Base-by-base conservation (phyloP, 2,888 invertebrate species). In the Trissonchulus sp. region DNA sequence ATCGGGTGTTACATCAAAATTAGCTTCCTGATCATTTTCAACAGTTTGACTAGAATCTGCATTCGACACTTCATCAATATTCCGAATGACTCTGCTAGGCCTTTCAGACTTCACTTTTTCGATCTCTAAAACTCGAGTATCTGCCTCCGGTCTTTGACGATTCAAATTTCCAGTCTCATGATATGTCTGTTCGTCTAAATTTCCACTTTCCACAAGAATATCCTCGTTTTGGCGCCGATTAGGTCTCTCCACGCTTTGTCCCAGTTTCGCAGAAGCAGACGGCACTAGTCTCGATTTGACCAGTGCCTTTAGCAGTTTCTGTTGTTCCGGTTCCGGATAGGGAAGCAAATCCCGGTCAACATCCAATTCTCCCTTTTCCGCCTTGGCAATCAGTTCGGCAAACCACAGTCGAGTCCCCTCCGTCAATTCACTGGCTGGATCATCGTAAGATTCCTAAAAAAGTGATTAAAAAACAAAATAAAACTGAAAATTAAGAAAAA, bases 341-440 rank as follows among this genome's bases (percentile, higher is more conserved):
- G 71, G 71, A 8, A 69, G 28, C 8, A 69, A n/a, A 34, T 69
- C 71, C n/a, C 71, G 34, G 8, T 36, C n/a, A 31, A 69, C 71
- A 69, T 36, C 35, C 31, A 69, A 35, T 15, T 36, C 31, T 2
- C 71, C 71, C 3, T 30, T 31, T 35, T 69, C 37, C 3, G 71
- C 71, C 34, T 34, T 23, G n/a, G 3, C 35, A 69, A 69, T n/a
- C 34, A 37, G 34, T 28, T 69, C 35, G 28, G 35, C 71, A 34
- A 31, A 69, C 71, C 71, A 69, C 2, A 69, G 71, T 8, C 71
- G 71, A 35, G 31, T 37, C 3, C 71, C 71, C 37, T 69, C 71
- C 2, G 28, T 69, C 37, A 69, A n/a, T 36, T 69, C 71, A 3
- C 3, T 15, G 28, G 23, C 37, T 69, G 34, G 35, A 36, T 69